Evolutionary conservation across 2,888 invertebrate genomes (phyloP).

Genomic region (Amiota minor): DNA sequence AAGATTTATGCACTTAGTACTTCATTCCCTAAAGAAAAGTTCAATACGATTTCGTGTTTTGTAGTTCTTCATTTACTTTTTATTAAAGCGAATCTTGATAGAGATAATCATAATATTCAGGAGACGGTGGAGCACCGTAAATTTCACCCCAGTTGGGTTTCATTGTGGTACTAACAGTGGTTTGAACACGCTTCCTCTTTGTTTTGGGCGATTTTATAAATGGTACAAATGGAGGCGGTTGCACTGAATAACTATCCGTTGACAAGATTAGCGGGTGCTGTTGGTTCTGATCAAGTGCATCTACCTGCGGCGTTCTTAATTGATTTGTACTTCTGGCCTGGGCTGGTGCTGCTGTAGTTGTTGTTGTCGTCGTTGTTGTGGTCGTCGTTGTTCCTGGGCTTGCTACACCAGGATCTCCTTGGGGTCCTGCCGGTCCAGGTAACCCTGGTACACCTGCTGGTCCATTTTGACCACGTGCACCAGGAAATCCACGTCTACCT

Average conservation of each 20-base stretch:
- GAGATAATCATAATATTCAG: no score
- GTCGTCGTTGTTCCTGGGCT: constrained; percentile 12
- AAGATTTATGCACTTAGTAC: background rate
- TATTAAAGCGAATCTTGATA: no score
- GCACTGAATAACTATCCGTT: background rate
- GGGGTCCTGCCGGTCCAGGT: constrained; percentile 26
- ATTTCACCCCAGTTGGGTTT: no score
- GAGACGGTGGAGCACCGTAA: no score
- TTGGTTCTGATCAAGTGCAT: background rate
- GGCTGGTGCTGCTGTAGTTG: constrained; percentile 10
- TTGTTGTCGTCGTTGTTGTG: background rate
- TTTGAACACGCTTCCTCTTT: no score
- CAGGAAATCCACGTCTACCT: constrained; percentile 40
- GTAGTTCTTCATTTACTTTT: background rate
- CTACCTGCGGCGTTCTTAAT: background rate
- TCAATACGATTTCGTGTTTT: no score
- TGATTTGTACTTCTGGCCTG: constrained; percentile 10
- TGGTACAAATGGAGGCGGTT: background rate
- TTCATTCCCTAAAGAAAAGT: background rate
- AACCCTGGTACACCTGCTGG: constrained; percentile 38
- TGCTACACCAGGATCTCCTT: constrained; percentile 16
- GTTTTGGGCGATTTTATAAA: background rate
- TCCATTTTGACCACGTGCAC: constrained; percentile 33
- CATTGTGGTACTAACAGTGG: no score
- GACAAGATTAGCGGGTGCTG: no score